Conservation (phyloP, 1,140 invertebrate genomes). For the Plectrocnemia conspersa region DNA sequence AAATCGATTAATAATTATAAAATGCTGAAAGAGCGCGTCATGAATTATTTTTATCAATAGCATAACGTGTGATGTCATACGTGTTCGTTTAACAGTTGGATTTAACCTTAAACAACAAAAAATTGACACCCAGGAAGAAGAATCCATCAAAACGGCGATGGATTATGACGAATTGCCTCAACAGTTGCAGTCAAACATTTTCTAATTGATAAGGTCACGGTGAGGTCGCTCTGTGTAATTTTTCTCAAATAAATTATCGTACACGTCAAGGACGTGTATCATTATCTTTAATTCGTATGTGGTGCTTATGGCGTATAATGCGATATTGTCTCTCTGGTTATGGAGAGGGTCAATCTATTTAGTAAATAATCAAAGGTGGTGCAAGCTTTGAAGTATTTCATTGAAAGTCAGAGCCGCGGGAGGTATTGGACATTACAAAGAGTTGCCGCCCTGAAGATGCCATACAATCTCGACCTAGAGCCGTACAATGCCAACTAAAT, state of each 20-base stretch:
- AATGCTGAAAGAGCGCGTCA: neutral
- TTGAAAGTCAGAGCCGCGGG: conserved; percentile 23
- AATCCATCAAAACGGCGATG: too few relatives aligned
- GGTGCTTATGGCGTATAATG: neutral
- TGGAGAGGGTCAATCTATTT: conserved; percentile 18
- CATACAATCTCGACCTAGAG: neutral
- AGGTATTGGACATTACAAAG: conserved; percentile 26
- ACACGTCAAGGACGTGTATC: too few relatives aligned
- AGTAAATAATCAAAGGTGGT: conserved; percentile 26
- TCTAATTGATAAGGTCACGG: conserved; percentile 4
- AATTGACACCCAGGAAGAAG: too few relatives aligned
- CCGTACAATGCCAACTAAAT: conserved; percentile 1
- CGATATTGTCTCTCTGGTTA: conserved; percentile 9
- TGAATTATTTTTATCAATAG: too few relatives aligned
- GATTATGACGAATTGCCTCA: neutral
- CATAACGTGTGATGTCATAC: neutral
- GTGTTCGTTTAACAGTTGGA: neutral
- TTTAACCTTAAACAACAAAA: neutral
- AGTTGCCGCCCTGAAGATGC: conserved; percentile 23
- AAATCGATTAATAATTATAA: neutral
- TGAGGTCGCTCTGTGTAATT: neutral
- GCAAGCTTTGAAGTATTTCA: conserved; percentile 26
- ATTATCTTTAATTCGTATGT: neutral
- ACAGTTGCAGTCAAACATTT: neutral
- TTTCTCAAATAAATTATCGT: conserved; percentile 3